Conservation (phyloP, 2,888 invertebrate genomes). For the Pelosia muscerda region DNA sequence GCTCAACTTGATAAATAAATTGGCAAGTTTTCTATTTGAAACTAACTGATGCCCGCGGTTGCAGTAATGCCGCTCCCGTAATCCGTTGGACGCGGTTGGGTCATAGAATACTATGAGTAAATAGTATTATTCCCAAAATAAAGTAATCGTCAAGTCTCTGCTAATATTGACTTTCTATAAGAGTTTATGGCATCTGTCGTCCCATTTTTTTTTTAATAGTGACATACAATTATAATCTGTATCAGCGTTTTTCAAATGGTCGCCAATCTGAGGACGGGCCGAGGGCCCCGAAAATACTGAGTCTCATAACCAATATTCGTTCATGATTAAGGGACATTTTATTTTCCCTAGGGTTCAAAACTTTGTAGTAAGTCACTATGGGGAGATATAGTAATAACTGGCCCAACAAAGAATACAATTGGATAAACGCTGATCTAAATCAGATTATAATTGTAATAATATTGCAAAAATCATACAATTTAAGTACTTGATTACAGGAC, state of each 20-base stretch:
- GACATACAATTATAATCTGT: background rate
- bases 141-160: too few species aligned
- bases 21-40: too few species aligned
- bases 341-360: background rate
- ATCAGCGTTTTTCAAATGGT: background rate
- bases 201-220: background rate
- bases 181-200: background rate
- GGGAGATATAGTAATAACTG: background rate
- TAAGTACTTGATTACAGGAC: slow-evolving; percentile 27
- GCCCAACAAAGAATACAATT: background rate
- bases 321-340: background rate
- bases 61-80: too few species aligned
- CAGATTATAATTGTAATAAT: slow-evolving; percentile 15
- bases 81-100: too few species aligned
- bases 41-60: too few species aligned
- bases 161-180: background rate
- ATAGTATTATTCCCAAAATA: too few species aligned
- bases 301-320: background rate
- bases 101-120: too few species aligned
- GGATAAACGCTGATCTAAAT: background rate
- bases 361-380: background rate
- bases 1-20: too few species aligned
- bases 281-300: background rate
- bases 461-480: slow-evolving; percentile 41
- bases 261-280: background rate